A percentile compares a stretch with the other conserved stretches of the same genome.
Evolutionary conservation across 2,113 vertebrate genomes (phyloP).

Genomic region (Gallinago media): DNA sequence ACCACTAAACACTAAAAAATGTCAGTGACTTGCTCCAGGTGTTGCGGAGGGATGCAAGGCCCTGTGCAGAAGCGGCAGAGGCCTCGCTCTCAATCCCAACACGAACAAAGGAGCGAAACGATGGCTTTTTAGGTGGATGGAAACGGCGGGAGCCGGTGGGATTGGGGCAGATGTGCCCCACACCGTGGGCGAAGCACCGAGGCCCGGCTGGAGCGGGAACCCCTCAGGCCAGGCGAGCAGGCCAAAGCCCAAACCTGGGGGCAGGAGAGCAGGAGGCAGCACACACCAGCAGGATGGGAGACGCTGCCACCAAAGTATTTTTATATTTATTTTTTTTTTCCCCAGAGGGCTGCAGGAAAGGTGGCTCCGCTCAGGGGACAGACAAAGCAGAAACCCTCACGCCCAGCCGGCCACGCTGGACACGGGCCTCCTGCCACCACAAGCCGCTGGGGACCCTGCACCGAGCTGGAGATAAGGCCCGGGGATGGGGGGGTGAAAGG

Average conservation of each 20-base stretch:
- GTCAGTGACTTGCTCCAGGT: background rate
- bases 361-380: background rate
- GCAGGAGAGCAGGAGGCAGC: background rate
- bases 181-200: fast-evolving
- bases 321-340: background rate
- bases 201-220: background rate
- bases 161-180: background rate
- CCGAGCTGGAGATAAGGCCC: background rate
- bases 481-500: too few relatives aligned
- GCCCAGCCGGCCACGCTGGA: background rate
- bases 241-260: background rate
- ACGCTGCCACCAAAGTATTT: fast-evolving
- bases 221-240: background rate
- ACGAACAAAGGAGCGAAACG: background rate
- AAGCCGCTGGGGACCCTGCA: background rate
- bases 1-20: background rate
- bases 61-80: background rate
- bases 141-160: background rate
- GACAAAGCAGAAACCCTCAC: background rate
- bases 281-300: background rate
- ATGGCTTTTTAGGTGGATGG: background rate
- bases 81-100: background rate
- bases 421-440: background rate
- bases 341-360: background rate
- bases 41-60: fast-evolving